phyloP scores from a whole-genome alignment of 2,797 vertebrate genomes.

The Xenops minutus region DNA sequence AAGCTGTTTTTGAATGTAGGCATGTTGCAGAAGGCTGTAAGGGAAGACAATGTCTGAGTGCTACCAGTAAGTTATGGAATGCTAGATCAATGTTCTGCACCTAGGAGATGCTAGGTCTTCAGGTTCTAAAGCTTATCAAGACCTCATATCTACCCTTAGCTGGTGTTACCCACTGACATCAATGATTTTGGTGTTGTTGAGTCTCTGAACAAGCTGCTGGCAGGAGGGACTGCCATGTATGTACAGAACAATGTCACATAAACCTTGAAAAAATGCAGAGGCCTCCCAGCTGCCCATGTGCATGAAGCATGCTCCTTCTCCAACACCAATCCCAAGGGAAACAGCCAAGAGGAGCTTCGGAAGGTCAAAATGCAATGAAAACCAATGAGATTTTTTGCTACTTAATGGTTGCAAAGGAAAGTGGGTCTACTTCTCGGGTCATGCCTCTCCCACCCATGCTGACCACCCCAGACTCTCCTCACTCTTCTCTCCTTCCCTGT shows the following conservation, averaged over 20 bases:
- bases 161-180: background rate
- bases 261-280: background rate
- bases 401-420: background rate
- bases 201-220: background rate
- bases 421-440: background rate
- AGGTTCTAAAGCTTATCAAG: background rate
- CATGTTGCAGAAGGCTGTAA: background rate
- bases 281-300: background rate
- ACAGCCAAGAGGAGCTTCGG: background rate
- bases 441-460: background rate
- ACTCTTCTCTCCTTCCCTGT: background rate
- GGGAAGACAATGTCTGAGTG: background rate
- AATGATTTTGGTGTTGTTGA: background rate
- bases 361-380: constrained; percentile 47
- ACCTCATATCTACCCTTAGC: background rate
- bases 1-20: background rate
- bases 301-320: background rate
- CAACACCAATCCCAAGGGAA: background rate
- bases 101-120: background rate
- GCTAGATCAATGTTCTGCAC: background rate
- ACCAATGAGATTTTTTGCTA: background rate
- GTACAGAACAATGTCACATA: background rate
- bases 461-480: background rate
- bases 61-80: background rate
- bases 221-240: background rate